phyloP scores from a whole-genome alignment of 2,797 vertebrate species.

The Betta splendens region DNA sequence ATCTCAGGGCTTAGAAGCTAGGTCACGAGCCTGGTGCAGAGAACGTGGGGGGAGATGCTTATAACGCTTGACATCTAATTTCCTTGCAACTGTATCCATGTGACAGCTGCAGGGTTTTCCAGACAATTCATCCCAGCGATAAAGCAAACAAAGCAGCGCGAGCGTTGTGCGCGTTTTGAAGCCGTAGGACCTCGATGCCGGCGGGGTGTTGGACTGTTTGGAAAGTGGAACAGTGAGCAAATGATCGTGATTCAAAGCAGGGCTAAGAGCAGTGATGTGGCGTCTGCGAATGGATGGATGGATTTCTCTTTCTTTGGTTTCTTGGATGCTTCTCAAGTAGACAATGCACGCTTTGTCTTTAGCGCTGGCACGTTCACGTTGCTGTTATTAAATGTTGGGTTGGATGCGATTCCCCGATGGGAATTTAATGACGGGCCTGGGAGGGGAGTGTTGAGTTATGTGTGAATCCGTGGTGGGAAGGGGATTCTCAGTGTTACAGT shows the following conservation, averaged over 20 bases:
- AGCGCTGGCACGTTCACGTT: conserved; percentile 32
- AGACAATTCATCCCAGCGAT: not conserved
- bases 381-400: conserved; percentile 52
- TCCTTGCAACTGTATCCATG: not conserved
- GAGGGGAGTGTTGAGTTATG: conserved; percentile 48
- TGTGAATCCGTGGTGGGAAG: conserved; percentile 23
- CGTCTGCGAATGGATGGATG: conserved; percentile 29
- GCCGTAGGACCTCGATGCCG: not conserved
- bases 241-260: conserved; percentile 45
- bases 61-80: conserved; percentile 5
- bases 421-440: conserved; percentile 56
- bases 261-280: conserved; percentile 30
- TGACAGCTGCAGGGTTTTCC: conserved; percentile 12
- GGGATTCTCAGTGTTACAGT: conserved; percentile 31
- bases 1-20: not conserved
- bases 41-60: not conserved
- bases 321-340: conserved; percentile 19
- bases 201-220: conserved; percentile 5
- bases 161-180: not conserved
- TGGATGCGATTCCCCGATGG: conserved; percentile 55
- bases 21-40: not conserved
- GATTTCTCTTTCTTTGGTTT: conserved; percentile 38
- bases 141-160: not conserved
- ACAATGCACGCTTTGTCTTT: conserved; percentile 61
- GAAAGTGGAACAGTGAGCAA: conserved; percentile 20